Base-by-base conservation (phyloP, 1,140 invertebrate species). In the Zelostemma sp. region DNA sequence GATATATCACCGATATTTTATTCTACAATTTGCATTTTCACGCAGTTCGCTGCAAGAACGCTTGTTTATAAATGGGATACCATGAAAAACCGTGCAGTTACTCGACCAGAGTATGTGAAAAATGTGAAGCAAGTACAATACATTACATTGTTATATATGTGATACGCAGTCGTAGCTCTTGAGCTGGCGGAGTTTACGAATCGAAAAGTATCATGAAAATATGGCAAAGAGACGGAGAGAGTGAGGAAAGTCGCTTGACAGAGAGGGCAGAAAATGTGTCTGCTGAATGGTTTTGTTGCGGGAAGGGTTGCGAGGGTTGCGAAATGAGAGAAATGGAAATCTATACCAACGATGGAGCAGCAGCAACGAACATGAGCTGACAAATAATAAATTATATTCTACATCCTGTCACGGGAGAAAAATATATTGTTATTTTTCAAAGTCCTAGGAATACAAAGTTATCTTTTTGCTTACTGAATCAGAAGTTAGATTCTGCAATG, bases 331-430 rank as follows among this genome's bases (percentile, higher is more conserved):
- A 53, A 61, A 61, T 51, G 41, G 58, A 51, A 53, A 53, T 53
- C 43, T 35, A 61, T 51, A 45, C 48, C 48, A 50, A 40, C 14
- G 45, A 35, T 9, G 11, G 19, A 16, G 43, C 35, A 41, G 18
- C 50, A 33, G 18, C 40, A 15, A 6, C 19, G 46, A 28, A 50
- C 46, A 50, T 14, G 14, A 40, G 17, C 55, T 59, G 60, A 69
- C 60, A 69, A 64, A 60, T 56, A 64, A 69, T 69, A 64, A 69
- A 61, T 69, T 69, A 69, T 31, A 31, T 71, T 45, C 31, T 48
- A 31, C 25, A 56, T 43, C 53, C 57, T 56, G 43, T 56, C 48
- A 47, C 17, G 40, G 25, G 28, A 51, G 47, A 69, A 65, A 68
- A 68, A 72, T 72, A 64, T 61, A 58, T 65, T 58, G 54, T 59